A percentile compares a stretch with the other conserved stretches of the same genome.
Evolutionary conservation across 2,797 vertebrate species (phyloP).

Genomic region (Thripadectes ignobilis): DNA sequence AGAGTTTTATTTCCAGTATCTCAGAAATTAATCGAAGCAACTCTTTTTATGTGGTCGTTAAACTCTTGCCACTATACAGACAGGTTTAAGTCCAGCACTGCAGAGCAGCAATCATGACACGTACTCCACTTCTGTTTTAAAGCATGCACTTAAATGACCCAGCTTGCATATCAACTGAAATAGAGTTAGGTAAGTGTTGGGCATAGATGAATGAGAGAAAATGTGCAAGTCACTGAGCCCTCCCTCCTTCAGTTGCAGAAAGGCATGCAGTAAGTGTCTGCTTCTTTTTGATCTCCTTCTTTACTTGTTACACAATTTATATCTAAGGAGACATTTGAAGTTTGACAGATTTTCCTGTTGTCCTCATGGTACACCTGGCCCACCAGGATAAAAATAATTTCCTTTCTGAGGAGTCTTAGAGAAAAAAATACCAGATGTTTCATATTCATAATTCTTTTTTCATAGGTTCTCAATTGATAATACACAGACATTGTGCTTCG

Average conservation of each 20-base stretch:
- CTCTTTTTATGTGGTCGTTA: neutral
- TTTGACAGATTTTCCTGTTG: neutral
- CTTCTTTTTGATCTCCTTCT: neutral
- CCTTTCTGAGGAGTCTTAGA: neutral
- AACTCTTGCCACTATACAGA: neutral
- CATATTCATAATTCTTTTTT: neutral
- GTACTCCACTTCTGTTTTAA: neutral
- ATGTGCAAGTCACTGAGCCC: constrained; percentile 5
- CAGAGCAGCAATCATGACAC: neutral
- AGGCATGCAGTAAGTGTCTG: neutral
- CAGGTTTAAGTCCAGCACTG: neutral
- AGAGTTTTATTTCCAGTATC: neutral
- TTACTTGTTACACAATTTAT: neutral
- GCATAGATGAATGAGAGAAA: neutral
- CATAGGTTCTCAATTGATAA: neutral
- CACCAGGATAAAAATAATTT: neutral
- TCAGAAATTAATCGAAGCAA: neutral
- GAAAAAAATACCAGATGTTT: neutral
- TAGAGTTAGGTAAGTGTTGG: neutral
- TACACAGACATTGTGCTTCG: neutral
- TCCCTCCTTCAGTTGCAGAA: neutral
- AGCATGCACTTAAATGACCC: neutral
- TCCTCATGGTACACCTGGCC: neutral
- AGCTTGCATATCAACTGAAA: neutral
- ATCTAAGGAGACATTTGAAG: neutral